Percentiles rank a stretch among this genome's conserved stretches.
These are phyloP conservation scores for Ennomos erosarius DNA, from an alignment of 2,888 invertebrate species.

Conservation along the genomic window DNA sequence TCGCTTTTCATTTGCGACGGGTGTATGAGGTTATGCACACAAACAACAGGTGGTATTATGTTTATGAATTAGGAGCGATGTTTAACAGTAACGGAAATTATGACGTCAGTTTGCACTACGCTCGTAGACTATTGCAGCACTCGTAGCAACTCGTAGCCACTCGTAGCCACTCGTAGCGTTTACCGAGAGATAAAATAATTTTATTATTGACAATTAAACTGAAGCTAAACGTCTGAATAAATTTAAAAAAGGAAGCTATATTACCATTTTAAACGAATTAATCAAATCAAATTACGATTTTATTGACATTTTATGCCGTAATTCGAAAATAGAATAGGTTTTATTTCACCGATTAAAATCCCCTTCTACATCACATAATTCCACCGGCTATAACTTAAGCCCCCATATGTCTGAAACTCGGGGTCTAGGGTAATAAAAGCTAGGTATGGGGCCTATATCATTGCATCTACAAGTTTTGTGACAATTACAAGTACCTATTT, in stretches of 20 bases:
- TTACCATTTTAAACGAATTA: neutral
- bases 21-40: neutral
- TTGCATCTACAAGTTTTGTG: constrained; percentile 1
- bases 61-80: constrained; percentile 4
- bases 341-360: constrained; percentile 25
- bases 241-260: too few relatives aligned
- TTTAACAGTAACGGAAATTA: constrained; percentile 2
- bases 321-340: constrained; percentile 11
- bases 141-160: neutral
- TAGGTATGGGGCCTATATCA: neutral
- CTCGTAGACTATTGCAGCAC: constrained; percentile 4
- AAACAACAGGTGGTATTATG: constrained; percentile 24
- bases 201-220: too few relatives aligned
- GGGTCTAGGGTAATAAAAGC: constrained; percentile 23
- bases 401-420: constrained; percentile 18
- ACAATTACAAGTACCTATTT: too few relatives aligned
- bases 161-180: neutral
- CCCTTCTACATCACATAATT: constrained; percentile 20
- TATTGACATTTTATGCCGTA: neutral
- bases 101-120: constrained; percentile 8
- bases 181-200: too few relatives aligned
- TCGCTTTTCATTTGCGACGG: constrained; percentile 10
- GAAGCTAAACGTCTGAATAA: too few relatives aligned
- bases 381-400: constrained; percentile 21
- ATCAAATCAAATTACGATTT: too few relatives aligned